Evolutionary conservation across 2,797 vertebrate genomes (phyloP).

Genomic region (Sebastiscus tertius): DNA sequence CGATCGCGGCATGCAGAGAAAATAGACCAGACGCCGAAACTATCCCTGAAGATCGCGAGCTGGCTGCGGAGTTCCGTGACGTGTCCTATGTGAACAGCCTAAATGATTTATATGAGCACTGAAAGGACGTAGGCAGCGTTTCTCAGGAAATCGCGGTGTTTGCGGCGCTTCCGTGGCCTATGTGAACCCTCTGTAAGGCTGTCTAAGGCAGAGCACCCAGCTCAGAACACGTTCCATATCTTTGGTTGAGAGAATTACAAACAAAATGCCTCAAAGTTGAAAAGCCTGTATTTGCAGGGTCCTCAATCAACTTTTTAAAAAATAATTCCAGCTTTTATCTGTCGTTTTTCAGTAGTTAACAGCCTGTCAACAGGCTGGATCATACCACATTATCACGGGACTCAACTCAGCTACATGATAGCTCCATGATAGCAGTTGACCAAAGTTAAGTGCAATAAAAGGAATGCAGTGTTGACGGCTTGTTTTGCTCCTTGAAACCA

Average conservation of each 20-base stretch:
- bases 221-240: background rate
- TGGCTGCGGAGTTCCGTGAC: no score
- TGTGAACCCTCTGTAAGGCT: no score
- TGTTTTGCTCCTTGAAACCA: conserved; percentile 24
- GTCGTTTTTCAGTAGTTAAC: background rate
- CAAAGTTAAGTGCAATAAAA: background rate
- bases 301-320: background rate
- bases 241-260: background rate
- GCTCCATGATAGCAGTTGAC: background rate
- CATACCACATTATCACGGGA: background rate
- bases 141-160: no score
- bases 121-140: no score
- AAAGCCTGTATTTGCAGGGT: background rate
- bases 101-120: no score
- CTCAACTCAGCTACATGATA: background rate
- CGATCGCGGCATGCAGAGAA: no score
- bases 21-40: no score
- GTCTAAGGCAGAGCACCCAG: background rate
- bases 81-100: no score
- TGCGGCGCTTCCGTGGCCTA: no score
- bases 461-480: background rate
- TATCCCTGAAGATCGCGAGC: no score
- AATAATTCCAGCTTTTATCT: conserved; percentile 17
- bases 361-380: background rate
- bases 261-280: background rate